A percentile compares a stretch with the other conserved stretches of the same genome.
Conservation (phyloP, 2,113 vertebrate species). For the Lota lota region DNA sequence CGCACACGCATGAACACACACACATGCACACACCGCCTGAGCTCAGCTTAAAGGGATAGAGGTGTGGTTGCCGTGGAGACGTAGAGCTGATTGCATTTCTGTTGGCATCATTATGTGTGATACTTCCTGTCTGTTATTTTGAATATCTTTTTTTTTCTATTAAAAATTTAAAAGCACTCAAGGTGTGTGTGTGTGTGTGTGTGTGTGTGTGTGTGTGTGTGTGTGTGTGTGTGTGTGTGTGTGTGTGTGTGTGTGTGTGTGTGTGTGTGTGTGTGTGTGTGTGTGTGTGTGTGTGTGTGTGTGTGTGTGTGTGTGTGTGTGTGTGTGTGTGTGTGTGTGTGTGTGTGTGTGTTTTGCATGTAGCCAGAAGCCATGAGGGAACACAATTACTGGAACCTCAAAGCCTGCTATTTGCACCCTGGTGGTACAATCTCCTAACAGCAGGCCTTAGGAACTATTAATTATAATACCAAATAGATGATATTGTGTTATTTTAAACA, state of each 20-base stretch:
- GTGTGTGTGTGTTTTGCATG: no score
- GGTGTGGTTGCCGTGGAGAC: slow-evolving; percentile 50
- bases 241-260: slow-evolving; percentile 5
- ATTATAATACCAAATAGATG: no score
- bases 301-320: no score
- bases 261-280: no score
- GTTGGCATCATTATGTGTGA: slow-evolving; percentile 57
- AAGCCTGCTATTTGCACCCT: slow-evolving; percentile 40
- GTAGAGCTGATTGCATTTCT: slow-evolving; percentile 49
- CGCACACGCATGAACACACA: slow-evolving; percentile 14
- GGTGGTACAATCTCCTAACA: slow-evolving; percentile 30
- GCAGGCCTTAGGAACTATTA: background rate
- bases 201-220: slow-evolving; percentile 12
- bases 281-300: no score
- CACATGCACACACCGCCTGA: slow-evolving; percentile 21
- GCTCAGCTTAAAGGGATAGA: slow-evolving; percentile 38
- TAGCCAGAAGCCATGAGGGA: no score
- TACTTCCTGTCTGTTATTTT: slow-evolving; percentile 72
- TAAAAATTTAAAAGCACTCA: slow-evolving; percentile 65
- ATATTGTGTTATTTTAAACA: no score
- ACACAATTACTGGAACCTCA: no score
- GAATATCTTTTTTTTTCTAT: slow-evolving; percentile 62
- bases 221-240: slow-evolving; percentile 1
- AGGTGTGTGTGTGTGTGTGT: slow-evolving; percentile 21
- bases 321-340: no score